Conservation (phyloP, 2,113 vertebrate species). For the Pleuronectes platessa region DNA sequence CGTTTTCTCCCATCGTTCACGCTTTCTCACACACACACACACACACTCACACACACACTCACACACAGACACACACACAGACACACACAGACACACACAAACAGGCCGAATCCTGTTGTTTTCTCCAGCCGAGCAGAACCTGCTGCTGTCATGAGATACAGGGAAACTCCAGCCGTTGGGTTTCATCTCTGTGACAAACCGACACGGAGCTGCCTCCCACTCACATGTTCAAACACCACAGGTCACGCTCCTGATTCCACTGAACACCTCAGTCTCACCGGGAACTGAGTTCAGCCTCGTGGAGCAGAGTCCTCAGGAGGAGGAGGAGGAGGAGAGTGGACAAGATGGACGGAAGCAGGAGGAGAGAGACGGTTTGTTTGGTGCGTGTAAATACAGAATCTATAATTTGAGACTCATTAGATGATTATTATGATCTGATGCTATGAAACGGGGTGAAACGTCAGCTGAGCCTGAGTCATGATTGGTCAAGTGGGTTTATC, state of each 20-base stretch:
- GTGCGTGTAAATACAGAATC: background rate
- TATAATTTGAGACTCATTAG: background rate
- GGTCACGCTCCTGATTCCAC: background rate
- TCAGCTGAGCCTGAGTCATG: too few species aligned
- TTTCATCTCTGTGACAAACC: conserved; percentile 54
- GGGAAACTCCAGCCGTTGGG: conserved; percentile 51
- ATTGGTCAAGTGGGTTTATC: too few species aligned
- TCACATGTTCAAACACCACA: conserved; percentile 35
- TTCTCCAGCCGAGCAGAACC: conserved; percentile 41
- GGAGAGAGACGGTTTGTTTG: background rate
- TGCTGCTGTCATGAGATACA: conserved; percentile 60
- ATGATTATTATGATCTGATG: too few species aligned
- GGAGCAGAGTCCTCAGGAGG: background rate
- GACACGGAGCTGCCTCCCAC: conserved; percentile 37
- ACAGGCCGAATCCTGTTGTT: conserved; percentile 49
- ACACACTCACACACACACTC: background rate
- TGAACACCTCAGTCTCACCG: background rate
- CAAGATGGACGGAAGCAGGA: background rate
- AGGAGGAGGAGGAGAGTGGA: background rate
- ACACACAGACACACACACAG: conserved; percentile 3
- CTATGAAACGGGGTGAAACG: too few species aligned
- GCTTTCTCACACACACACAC: background rate
- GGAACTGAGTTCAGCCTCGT: background rate
- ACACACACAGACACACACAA: conserved; percentile 8
- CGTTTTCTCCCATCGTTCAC: background rate